Percentiles rank a stretch among this genome's conserved stretches.
phyloP scores from a whole-genome alignment of 2,888 invertebrate genomes.

The Muscina levida region DNA sequence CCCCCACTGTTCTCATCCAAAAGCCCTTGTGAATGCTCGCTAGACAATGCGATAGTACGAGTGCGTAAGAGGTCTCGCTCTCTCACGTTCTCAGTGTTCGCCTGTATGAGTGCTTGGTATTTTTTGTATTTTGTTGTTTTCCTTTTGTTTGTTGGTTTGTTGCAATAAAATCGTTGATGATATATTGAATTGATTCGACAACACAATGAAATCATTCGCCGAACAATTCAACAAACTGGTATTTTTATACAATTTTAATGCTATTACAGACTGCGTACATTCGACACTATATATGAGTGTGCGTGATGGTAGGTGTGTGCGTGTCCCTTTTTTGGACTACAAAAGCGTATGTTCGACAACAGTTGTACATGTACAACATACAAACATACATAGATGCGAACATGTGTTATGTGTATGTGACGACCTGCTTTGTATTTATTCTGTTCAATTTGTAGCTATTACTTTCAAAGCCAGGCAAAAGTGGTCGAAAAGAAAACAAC shows the following conservation, averaged over 20 bases:
- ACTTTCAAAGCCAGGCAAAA: conserved; percentile 22
- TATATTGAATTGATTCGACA: conserved; percentile 54
- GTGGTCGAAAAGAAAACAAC: conserved; percentile 29
- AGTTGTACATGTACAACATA: neutral
- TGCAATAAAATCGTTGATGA: conserved; percentile 46
- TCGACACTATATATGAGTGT: conserved; percentile 18
- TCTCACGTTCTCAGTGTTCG: too few relatives aligned
- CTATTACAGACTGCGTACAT: too few relatives aligned
- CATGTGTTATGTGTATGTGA: too few relatives aligned
- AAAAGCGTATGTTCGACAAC: neutral
- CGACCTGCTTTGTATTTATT: conserved; percentile 44
- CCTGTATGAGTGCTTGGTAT: neutral
- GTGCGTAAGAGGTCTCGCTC: too few relatives aligned
- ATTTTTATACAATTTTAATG: conserved; percentile 48
- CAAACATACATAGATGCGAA: conserved; percentile 7
- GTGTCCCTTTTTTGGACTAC: neutral
- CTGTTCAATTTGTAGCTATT: conserved; percentile 48
- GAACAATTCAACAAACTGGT: conserved; percentile 44
- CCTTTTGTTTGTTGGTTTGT: neutral
- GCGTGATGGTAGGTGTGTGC: neutral
- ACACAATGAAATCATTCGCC: conserved; percentile 45
- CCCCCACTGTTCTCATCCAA: too few relatives aligned
- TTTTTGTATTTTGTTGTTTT: neutral
- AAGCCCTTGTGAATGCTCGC: too few relatives aligned
- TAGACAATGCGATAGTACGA: too few relatives aligned